Conservation (phyloP, 1,140 invertebrate species). For the Dreissena rostriformis region DNA sequence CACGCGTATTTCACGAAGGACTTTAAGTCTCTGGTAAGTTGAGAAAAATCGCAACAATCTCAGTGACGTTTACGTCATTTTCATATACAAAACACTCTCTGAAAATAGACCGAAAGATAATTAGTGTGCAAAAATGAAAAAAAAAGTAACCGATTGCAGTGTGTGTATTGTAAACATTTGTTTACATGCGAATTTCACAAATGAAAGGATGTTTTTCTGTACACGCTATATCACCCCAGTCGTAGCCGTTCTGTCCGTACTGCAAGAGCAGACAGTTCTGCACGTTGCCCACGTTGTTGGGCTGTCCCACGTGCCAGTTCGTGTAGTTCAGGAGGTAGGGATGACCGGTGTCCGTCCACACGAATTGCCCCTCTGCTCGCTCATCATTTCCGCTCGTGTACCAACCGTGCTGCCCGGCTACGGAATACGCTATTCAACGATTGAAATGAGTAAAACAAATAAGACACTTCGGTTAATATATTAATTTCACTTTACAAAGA, state of each 20-base stretch:
- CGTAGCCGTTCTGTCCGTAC: conserved; percentile 61
- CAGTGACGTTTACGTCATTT: too few species aligned
- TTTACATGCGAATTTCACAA: conserved; percentile 60
- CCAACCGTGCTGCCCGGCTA: conserved; percentile 59
- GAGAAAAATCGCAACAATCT: too few species aligned
- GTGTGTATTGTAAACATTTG: too few species aligned
- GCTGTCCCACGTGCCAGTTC: conserved; percentile 69
- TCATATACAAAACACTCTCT: too few species aligned
- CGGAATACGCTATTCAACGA: conserved; percentile 52
- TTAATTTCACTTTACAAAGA: too few species aligned
- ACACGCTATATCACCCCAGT: conserved; percentile 72
- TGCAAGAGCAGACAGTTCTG: conserved; percentile 69
- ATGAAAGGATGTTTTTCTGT: conserved; percentile 65
- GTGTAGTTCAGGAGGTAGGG: conserved; percentile 56
- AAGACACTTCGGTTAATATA: too few species aligned
- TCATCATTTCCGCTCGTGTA: conserved; percentile 66
- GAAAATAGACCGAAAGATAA: too few species aligned
- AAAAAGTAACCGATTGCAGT: too few species aligned
- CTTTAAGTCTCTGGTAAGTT: too few species aligned
- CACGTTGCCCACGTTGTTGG: conserved; percentile 65
- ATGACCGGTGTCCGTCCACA: conserved; percentile 64
- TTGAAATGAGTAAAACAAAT: neutral
- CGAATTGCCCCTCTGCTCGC: conserved; percentile 51
- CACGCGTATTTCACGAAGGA: too few species aligned
- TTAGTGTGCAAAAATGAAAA: too few species aligned